These are phyloP conservation scores for Agriotes lineatus DNA, from an alignment of 2,888 invertebrate species.

Conservation along the genomic window DNA sequence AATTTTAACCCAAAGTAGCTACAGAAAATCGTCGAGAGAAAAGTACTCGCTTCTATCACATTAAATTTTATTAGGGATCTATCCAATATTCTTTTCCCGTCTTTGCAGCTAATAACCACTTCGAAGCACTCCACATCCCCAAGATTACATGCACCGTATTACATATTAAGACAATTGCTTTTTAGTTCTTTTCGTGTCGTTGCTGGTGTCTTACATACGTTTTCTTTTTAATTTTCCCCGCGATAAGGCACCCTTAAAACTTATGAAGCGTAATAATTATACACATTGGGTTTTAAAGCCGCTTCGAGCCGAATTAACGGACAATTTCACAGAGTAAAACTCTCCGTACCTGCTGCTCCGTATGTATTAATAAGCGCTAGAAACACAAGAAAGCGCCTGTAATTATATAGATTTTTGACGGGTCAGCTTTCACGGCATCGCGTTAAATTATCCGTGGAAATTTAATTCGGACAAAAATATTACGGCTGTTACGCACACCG, in stretches of 20 bases:
- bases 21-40: constrained; percentile 51
- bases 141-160: constrained; percentile 30
- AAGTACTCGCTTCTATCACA: constrained; percentile 52
- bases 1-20: constrained; percentile 61
- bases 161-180: constrained; percentile 37
- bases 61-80: constrained; percentile 53
- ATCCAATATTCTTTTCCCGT: constrained; percentile 44
- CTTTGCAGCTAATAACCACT: constrained; percentile 41
- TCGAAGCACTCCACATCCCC: constrained; percentile 31
- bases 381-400: too few relatives aligned
- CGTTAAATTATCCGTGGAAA: too few relatives aligned
- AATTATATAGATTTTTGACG: too few relatives aligned
- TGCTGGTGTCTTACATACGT: constrained; percentile 6
- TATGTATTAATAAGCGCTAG: too few relatives aligned
- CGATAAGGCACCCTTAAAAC: constrained; percentile 12
- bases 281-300: constrained; percentile 12
- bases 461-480: too few relatives aligned
- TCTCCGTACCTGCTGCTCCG: neutral
- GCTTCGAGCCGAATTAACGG: constrained; percentile 7
- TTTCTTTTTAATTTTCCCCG: constrained; percentile 22
- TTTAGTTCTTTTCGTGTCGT: constrained; percentile 8
- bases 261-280: constrained; percentile 24
- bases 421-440: too few relatives aligned
- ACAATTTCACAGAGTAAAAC: neutral
- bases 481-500: too few relatives aligned